Base-by-base conservation (phyloP, 2,797 vertebrate species). In the Poecilia wingei region DNA sequence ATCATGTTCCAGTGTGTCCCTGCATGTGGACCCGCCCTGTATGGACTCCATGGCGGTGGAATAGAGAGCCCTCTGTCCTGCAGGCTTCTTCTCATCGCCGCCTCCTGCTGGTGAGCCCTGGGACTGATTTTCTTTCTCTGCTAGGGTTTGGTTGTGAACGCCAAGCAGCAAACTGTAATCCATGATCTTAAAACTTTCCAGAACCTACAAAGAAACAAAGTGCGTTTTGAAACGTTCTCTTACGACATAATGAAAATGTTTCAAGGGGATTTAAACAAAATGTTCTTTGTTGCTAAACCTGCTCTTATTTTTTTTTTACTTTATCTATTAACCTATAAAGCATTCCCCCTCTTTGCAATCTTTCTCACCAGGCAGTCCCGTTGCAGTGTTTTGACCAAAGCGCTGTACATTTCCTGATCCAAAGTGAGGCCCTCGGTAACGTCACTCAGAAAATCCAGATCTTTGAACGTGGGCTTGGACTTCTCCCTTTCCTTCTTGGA, bases 141-240 rank as follows among this genome's bases (percentile, higher is more conserved):
- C 96, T 91, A 97, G 97, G 82, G 96, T 97, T 47, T 98, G 96
- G 88, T 98, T 99, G 90, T 99, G 98, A 79, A 99, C 91, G 0
- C 98, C 98, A 14, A 99, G 95, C 83, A 99, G 94, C 79, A 99
- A 94, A 91, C 98, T 99, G 95, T 99, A 99, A 95, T 99, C 98
- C 97, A 99, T 99, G 84, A 99, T 99, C 94, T 99, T 99, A 92
- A 99, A 99, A 86, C 98, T 99, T 93, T 99, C 98, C 81, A 99
- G 93, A 59, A 96, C 96, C 96, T 96, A 77, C 46, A 5, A 4
- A 25, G 22, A 74, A 78, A 84, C 18, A 81, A 6, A 64, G 1
- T 5, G 47, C 20, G 13, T 47, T 77, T 71, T 1, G 43, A 77
- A 77, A 72, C 6, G 39, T 61, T 82, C 31, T 64, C 16, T 57